Base-by-base conservation (phyloP, 1,140 invertebrate genomes). In the Camponotus floridanus region DNA sequence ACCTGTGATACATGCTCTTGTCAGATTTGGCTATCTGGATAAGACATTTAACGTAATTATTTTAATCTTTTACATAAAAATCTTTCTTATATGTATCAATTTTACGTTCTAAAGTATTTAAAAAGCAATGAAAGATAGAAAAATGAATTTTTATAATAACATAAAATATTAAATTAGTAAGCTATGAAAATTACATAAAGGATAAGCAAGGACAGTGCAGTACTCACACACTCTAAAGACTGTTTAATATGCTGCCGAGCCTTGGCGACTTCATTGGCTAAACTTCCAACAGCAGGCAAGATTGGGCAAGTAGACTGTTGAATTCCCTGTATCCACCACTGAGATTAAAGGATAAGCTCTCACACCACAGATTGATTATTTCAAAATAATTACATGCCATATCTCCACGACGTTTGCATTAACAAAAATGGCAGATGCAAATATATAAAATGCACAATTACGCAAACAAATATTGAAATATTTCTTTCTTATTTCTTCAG, bases 191-290 rank as follows among this genome's bases (percentile, higher is more conserved):
- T 86, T 85, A 86, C 45, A 42, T 85, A 87, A 85, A 68, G 67
- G 45, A 86, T 90, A 85, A 88, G 84, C 81, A 88, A 92, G 89
- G 86, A 91, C 86, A 91, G 86, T 89, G 86, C 90, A 92, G 92
- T 95, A 96, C 95, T 96, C 94, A 96, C 96, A 95, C 94, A 95
- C 93, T 95, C 94, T 92, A 96, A 95, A 92, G 95, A 96, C 85
- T 95, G 93, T 95, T 95, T 95, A 94, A 96, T 95, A 92, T 96
- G 95, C 91, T 96, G 95, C 73, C 95, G 95, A 91, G 95, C 95
- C 94, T 95, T 96, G 92, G 95, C 95, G 88, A 96, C 95, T 91
- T 96, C 95, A 86, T 94, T 94, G 86, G 95, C 94, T 91, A 96
- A 94, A 92, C 95, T 95, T 94, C 93, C 93, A 94, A 93, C 92